Evolutionary conservation across 2,113 vertebrate species (phyloP).

Genomic region (Malurus elegans): DNA sequence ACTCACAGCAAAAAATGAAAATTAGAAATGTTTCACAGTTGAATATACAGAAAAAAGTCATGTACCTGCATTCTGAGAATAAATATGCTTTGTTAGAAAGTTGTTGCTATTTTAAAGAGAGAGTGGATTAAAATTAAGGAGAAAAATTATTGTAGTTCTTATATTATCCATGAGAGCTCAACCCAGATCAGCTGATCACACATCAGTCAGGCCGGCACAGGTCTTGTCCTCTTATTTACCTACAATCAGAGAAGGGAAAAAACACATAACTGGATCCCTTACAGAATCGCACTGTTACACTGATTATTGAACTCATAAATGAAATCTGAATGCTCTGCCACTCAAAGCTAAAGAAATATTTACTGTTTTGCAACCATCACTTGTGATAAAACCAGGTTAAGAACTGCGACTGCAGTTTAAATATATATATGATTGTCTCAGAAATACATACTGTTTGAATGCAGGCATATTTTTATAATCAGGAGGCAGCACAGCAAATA

Average conservation of each 20-base stretch:
- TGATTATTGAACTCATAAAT: slow-evolving; percentile 47
- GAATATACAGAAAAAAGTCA: slow-evolving; percentile 39
- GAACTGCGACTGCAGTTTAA: not conserved
- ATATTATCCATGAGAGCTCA: slow-evolving; percentile 25
- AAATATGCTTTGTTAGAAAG: not conserved
- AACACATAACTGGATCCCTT: slow-evolving; percentile 27
- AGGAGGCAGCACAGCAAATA: not conserved
- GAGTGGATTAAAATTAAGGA: slow-evolving; percentile 10
- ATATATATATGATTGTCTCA: slow-evolving; percentile 4
- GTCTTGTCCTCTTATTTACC: slow-evolving; percentile 26
- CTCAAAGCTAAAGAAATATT: slow-evolving; percentile 47
- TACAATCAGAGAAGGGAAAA: slow-evolving; percentile 17
- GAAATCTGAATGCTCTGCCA: slow-evolving; percentile 49
- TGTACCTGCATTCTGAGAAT: not conserved
- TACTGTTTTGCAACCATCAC: not conserved
- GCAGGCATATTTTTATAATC: not conserved
- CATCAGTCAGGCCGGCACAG: slow-evolving; percentile 8
- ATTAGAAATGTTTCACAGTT: not conserved
- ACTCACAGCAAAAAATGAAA: slow-evolving; percentile 50
- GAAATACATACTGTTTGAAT: slow-evolving; percentile 16
- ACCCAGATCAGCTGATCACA: slow-evolving; percentile 51
- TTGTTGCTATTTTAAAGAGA: not conserved
- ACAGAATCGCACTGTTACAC: slow-evolving; percentile 2
- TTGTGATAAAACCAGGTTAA: slow-evolving; percentile 16
- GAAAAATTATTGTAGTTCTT: slow-evolving; percentile 21